Base-by-base conservation (phyloP, 2,888 invertebrate species). In the Eretmocerus hayati region DNA sequence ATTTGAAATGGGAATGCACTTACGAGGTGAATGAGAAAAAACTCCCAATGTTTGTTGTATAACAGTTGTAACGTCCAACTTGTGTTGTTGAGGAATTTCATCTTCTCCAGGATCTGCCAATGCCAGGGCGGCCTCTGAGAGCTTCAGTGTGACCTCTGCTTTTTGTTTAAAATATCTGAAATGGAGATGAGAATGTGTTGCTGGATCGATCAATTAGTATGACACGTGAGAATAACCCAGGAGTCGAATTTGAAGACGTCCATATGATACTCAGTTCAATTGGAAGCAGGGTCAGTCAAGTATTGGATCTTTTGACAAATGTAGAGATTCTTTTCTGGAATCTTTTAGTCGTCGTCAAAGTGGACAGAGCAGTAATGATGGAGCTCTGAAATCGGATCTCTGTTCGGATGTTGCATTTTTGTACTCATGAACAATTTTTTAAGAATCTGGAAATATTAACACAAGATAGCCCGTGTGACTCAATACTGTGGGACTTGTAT, bases 41-140 rank as follows among this genome's bases (percentile, higher is more conserved):
- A 95, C 92, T 39, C 91, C 93, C 52, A 96, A 76, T 18, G 90
- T 90, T 74, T 95, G 95, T 59, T 87, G 83, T 0, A 89, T 89
- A 2, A 94, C 90, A 55, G 87, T 89, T 0, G 92, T 90, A 37
- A 95, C 88, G 66, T 92, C 89, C 56, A 96, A 80, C 57, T 89
- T 83, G 71, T 95, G 94, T 63, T 94, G 90, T 64, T 88, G 90
- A 0, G 95, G 94, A 63, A 93, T 90, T 46, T 76, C 80, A 67
- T 87, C 84, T 63, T 90, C 87, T 19, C 81, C 84, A 2, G 83
- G 79, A 58, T 90, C 88, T 62, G 83, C 82, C 26, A 90, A 74
- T 52, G 85, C 85, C 44, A 92, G 72, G 16, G 89, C 86, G 6
- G 85, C 83, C 62, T 89, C 85, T 4, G 90, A 87, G 9, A 94